These are phyloP conservation scores for Dione vanillae DNA, from an alignment of 2,888 invertebrate genomes.

Conservation along the genomic window DNA sequence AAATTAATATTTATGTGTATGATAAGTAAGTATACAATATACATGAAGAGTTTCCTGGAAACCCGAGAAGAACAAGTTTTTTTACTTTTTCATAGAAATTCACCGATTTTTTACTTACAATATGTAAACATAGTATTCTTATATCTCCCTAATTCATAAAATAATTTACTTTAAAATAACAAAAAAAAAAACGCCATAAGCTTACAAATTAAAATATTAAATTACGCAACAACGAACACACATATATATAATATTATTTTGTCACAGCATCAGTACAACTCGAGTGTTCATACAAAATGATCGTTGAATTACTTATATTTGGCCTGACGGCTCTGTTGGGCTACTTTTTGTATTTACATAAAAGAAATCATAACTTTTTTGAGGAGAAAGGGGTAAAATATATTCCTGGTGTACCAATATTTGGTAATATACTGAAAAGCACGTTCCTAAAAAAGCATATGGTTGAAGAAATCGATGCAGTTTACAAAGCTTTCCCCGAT, in stretches of 20 bases:
- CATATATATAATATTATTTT: background rate
- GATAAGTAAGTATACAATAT: too few species aligned
- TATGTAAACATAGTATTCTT: too few species aligned
- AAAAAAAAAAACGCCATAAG: slow-evolving; percentile 6
- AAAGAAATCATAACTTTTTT: slow-evolving; percentile 57
- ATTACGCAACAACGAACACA: slow-evolving; percentile 25
- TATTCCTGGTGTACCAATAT: slow-evolving; percentile 63
- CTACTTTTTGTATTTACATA: slow-evolving; percentile 58
- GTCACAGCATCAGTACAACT: slow-evolving; percentile 8
- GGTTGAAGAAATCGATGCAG: slow-evolving; percentile 58
- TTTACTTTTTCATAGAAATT: too few species aligned
- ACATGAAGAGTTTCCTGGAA: too few species aligned
- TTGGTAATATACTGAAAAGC: slow-evolving; percentile 62
- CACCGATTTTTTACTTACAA: too few species aligned
- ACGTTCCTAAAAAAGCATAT: slow-evolving; percentile 58
- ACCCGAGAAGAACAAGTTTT: too few species aligned
- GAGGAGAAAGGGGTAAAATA: slow-evolving; percentile 61
- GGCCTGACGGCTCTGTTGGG: slow-evolving; percentile 55
- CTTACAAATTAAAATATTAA: slow-evolving; percentile 9
- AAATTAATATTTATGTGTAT: too few species aligned
- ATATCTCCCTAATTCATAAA: too few species aligned
- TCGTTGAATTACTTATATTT: slow-evolving; percentile 64
- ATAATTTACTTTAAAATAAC: background rate
- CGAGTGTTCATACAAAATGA: slow-evolving; percentile 56
- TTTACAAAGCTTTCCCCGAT: slow-evolving; percentile 66